Evolutionary conservation across 2,113 vertebrate genomes (phyloP).

Genomic region (Catharus bicknelli): DNA sequence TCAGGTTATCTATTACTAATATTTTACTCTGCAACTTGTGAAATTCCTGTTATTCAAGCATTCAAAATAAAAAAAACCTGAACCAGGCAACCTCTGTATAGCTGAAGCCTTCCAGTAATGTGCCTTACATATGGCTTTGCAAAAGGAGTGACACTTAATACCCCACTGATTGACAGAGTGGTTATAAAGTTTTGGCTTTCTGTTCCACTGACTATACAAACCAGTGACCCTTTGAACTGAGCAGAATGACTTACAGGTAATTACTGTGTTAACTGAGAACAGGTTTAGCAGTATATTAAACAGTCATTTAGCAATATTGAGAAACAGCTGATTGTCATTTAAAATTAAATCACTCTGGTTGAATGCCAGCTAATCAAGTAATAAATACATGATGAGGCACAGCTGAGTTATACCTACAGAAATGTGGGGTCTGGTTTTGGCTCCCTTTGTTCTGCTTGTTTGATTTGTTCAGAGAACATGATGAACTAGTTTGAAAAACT

Average conservation of each 20-base stretch:
- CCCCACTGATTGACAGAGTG: neutral
- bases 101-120: neutral
- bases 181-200: neutral
- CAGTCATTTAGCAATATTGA: neutral
- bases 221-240: conserved; percentile 6
- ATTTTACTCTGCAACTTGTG: neutral
- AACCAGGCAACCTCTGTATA: neutral
- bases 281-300: conserved; percentile 10
- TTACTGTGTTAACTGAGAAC: neutral
- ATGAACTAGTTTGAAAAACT: neutral
- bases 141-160: neutral
- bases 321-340: conserved; percentile 14
- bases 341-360: neutral
- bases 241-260: neutral
- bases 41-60: neutral
- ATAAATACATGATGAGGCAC: neutral
- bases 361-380: neutral
- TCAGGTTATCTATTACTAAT: neutral
- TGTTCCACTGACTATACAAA: neutral
- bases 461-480: neutral
- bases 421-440: neutral
- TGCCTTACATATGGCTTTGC: neutral
- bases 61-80: neutral
- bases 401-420: neutral
- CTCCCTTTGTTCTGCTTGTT: neutral